Percentiles rank a stretch among this genome's conserved stretches.
Evolutionary conservation across 2,888 invertebrate genomes (phyloP).

Genomic region (Barypeithes pellucidus): DNA sequence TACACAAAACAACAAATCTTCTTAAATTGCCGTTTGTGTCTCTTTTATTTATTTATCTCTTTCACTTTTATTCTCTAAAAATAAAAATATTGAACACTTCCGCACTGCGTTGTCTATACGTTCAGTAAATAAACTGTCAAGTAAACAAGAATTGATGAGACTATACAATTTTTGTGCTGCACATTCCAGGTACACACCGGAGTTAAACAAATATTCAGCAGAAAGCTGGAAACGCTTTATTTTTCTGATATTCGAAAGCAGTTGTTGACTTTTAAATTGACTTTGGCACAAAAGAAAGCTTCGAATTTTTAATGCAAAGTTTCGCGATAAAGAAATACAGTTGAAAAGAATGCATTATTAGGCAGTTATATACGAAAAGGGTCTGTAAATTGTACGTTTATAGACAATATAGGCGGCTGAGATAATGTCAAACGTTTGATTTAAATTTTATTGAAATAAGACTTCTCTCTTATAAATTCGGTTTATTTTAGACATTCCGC

Average conservation of each 20-base stretch:
- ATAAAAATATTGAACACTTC: constrained; percentile 9
- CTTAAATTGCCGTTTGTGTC: not conserved
- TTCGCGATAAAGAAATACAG: too few species aligned
- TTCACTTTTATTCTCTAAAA: constrained; percentile 1
- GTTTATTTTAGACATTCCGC: too few species aligned
- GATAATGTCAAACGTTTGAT: too few species aligned
- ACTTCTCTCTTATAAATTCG: too few species aligned
- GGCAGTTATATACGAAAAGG: too few species aligned
- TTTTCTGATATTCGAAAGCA: constrained; percentile 3
- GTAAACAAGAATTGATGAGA: constrained; percentile 8
- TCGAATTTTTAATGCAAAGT: not conserved
- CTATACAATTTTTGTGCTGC: constrained; percentile 6
- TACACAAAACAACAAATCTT: not conserved
- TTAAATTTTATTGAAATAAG: too few species aligned
- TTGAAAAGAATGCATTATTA: too few species aligned
- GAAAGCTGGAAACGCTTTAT: constrained; percentile 5
- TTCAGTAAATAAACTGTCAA: constrained; percentile 9
- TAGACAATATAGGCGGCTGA: too few species aligned
- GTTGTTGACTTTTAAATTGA: constrained; percentile 12
- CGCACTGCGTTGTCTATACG: constrained; percentile 14
- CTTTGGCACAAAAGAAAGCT: not conserved
- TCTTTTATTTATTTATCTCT: not conserved
- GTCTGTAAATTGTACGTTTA: too few species aligned
- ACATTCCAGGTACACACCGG: not conserved
- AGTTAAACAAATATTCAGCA: constrained; percentile 12